Percentiles rank a stretch among this genome's conserved stretches.
phyloP scores from a whole-genome alignment of 2,113 vertebrate genomes.

The Podilymbus podiceps region DNA sequence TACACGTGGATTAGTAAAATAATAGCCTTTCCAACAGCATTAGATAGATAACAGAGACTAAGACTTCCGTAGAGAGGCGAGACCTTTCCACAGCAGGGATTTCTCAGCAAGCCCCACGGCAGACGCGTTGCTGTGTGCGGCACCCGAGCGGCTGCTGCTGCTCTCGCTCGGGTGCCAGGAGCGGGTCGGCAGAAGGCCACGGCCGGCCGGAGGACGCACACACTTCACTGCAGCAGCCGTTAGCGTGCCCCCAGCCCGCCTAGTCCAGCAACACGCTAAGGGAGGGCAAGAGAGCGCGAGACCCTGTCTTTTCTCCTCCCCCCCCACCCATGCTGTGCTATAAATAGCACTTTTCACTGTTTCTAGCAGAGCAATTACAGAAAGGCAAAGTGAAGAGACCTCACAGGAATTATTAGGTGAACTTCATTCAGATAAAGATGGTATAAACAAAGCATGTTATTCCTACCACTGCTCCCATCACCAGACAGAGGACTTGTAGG shows the following conservation, averaged over 20 bases:
- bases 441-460: neutral
- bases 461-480: neutral
- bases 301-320: neutral
- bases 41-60: neutral
- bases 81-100: neutral
- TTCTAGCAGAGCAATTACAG: neutral
- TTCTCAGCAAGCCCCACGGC: neutral
- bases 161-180: neutral
- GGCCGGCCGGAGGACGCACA: neutral
- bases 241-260: neutral
- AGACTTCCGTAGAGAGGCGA: accelerated
- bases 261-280: accelerated
- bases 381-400: neutral
- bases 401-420: neutral
- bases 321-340: accelerated
- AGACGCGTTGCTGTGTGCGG: no score
- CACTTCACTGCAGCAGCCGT: no score
- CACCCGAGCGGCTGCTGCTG: accelerated
- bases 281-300: neutral
- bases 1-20: neutral
- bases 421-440: neutral
- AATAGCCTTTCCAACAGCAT: neutral
- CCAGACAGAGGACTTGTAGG: neutral
- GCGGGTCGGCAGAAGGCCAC: neutral
- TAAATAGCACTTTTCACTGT: neutral